Percentiles rank a stretch among this genome's conserved stretches.
Evolutionary conservation across 1,140 invertebrate genomes (phyloP).

Genomic region (Globodera rostochiensis): DNA sequence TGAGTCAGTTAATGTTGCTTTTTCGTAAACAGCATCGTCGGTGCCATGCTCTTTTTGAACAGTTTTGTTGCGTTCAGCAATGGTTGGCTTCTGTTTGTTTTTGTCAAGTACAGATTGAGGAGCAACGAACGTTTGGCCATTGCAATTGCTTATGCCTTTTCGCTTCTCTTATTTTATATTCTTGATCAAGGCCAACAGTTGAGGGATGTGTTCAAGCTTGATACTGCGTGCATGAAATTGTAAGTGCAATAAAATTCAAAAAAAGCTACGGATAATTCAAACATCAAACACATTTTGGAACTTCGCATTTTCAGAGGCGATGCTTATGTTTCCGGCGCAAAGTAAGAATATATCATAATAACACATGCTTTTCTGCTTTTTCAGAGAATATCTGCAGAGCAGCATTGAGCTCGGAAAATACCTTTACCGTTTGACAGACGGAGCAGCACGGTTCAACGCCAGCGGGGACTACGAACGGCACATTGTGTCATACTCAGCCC

Average conservation of each 20-base stretch:
- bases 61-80: background rate
- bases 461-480: slow-evolving; percentile 28
- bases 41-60: background rate
- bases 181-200: background rate
- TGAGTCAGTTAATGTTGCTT: no score
- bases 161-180: background rate
- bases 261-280: no score
- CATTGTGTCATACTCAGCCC: slow-evolving; percentile 2
- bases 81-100: background rate
- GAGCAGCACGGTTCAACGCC: slow-evolving; percentile 11
- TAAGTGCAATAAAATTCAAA: background rate
- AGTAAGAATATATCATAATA: background rate
- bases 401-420: slow-evolving; percentile 39
- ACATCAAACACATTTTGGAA: no score
- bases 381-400: slow-evolving; percentile 27
- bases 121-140: background rate
- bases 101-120: background rate
- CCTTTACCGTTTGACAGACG: slow-evolving; percentile 20
- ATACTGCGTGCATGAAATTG: background rate
- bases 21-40: background rate
- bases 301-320: slow-evolving; percentile 16
- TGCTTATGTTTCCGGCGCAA: slow-evolving; percentile 8
- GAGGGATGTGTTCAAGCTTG: background rate
- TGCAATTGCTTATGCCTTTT: background rate
- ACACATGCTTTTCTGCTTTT: background rate